A percentile compares a stretch with the other conserved stretches of the same genome.
Conservation (phyloP, 2,113 vertebrate species). For the Sialia sialis region DNA sequence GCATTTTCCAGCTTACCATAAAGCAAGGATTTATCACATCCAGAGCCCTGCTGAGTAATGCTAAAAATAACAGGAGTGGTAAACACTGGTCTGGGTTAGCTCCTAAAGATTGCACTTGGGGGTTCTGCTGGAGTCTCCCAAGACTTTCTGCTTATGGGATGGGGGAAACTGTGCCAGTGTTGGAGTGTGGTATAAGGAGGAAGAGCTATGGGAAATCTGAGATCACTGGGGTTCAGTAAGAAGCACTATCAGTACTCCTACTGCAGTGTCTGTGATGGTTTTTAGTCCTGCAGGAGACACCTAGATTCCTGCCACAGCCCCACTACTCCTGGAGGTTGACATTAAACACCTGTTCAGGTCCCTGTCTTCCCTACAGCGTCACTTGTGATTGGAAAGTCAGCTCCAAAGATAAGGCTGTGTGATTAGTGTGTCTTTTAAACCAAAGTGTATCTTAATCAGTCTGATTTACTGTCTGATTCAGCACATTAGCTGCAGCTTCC, state of each 20-base stretch:
- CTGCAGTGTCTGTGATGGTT: not conserved
- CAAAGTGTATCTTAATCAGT: slow-evolving; percentile 42
- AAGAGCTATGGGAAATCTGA: not conserved
- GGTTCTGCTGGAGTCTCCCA: not conserved
- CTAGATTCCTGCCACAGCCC: not conserved
- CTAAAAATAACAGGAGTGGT: not conserved
- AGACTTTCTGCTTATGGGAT: not conserved
- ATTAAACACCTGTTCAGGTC: not conserved
- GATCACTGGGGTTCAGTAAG: accelerated
- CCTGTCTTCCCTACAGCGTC: not conserved
- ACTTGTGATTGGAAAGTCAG: not conserved
- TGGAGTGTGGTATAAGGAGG: not conserved
- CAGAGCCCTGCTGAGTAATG: not conserved
- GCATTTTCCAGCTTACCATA: not conserved
- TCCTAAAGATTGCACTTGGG: not conserved
- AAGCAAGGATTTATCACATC: not conserved
- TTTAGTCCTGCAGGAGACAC: not conserved
- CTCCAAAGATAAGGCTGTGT: not conserved
- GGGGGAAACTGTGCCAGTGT: accelerated
- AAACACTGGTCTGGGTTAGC: not conserved
- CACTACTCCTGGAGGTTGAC: not conserved
- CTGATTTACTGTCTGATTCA: slow-evolving; percentile 58
- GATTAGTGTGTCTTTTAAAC: slow-evolving; percentile 38
- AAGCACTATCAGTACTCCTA: not conserved
- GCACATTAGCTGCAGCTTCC: slow-evolving; percentile 47